phyloP scores from a whole-genome alignment of 2,797 vertebrate genomes.

The Cercopithecus diana region DNA sequence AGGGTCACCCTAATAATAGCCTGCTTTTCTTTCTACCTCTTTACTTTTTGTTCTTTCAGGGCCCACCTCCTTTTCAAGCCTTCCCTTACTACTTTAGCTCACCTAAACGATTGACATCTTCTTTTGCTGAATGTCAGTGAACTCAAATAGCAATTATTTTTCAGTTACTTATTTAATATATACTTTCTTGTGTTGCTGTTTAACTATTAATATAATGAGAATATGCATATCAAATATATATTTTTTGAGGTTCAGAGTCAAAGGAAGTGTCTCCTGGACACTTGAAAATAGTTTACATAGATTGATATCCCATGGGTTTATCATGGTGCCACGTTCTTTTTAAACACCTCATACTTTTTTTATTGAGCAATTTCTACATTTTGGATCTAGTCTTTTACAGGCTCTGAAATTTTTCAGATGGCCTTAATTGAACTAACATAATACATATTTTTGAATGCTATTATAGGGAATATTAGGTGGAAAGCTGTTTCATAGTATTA shows the following conservation, averaged over 20 bases:
- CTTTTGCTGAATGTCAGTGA: not conserved
- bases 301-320: not conserved
- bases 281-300: not conserved
- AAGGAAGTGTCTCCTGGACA: not conserved
- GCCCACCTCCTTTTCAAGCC: not conserved
- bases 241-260: conserved; percentile 12
- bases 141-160: not conserved
- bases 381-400: conserved; percentile 19
- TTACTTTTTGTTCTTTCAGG: not conserved
- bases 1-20: not conserved
- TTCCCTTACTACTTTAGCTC: not conserved
- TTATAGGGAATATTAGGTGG: not conserved
- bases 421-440: conserved; percentile 9
- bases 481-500: conserved; percentile 4
- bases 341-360: not conserved
- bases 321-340: not conserved
- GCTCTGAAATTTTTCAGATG: conserved; percentile 15
- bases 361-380: not conserved
- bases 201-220: not conserved
- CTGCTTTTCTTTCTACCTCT: not conserved
- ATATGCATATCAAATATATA: not conserved
- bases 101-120: not conserved
- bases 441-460: not conserved
- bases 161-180: not conserved
- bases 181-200: not conserved